Conservation (phyloP, 2,888 invertebrate genomes). For the Ochropleura leucogaster region DNA sequence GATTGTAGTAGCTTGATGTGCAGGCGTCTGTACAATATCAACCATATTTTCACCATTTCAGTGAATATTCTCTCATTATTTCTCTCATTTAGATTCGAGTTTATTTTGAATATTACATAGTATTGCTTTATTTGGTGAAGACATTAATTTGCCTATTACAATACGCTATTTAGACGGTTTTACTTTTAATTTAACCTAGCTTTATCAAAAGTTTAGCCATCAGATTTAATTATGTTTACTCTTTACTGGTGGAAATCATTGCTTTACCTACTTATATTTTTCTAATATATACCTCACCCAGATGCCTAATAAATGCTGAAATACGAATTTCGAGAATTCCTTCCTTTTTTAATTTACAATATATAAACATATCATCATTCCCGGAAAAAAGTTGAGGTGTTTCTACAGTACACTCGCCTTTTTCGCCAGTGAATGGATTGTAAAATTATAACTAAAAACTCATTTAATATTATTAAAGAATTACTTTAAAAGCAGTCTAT, state of each 20-base stretch:
- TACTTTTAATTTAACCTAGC: neutral
- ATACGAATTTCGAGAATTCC: neutral
- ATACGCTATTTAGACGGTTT: neutral
- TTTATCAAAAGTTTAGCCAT: neutral
- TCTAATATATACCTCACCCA: neutral
- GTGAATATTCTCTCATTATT: neutral
- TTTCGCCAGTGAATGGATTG: neutral
- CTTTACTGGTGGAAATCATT: neutral
- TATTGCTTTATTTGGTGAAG: neutral
- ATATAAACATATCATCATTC: neutral
- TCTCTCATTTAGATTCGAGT: neutral
- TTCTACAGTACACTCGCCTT: neutral
- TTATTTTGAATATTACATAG: neutral
- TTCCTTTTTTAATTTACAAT: neutral
- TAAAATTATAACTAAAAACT: slow-evolving; percentile 2
- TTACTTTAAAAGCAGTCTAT: slow-evolving; percentile 44
- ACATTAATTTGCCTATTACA: neutral
- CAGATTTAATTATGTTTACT: neutral
- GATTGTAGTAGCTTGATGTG: no score
- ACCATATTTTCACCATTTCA: neutral
- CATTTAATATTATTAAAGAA: slow-evolving; percentile 28
- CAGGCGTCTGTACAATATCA: neutral
- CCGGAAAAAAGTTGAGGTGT: neutral
- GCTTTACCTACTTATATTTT: neutral
- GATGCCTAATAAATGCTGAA: neutral